A percentile compares a stretch with the other conserved stretches of the same genome.
Conservation (phyloP, 2,113 vertebrate species). For the Catharus minimus region DNA sequence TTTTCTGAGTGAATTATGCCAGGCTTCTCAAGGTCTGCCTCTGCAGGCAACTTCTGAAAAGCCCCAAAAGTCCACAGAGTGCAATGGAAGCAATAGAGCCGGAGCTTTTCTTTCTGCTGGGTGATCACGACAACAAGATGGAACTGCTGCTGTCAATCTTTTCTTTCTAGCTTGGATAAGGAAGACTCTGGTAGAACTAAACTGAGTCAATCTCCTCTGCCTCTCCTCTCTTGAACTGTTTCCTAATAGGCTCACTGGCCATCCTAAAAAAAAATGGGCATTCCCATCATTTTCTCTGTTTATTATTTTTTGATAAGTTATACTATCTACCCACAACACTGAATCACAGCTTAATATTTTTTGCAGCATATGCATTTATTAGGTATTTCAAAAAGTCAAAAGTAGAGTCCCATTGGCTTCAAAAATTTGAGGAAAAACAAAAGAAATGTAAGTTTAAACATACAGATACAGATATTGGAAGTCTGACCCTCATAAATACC, state of each 20-base stretch:
- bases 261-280: background rate
- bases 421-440: background rate
- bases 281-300: background rate
- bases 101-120: background rate
- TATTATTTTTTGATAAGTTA: background rate
- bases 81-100: accelerated
- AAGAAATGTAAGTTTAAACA: background rate
- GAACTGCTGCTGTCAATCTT: background rate
- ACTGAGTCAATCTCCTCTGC: background rate
- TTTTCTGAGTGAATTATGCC: background rate
- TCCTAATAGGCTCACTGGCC: background rate
- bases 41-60: background rate
- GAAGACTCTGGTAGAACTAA: background rate
- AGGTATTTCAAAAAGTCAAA: background rate
- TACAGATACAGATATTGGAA: background rate
- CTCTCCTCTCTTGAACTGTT: background rate
- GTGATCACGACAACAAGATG: background rate
- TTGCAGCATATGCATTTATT: background rate
- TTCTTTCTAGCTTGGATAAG: background rate
- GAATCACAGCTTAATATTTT: background rate
- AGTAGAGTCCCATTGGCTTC: background rate
- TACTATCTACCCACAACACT: background rate
- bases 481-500: background rate
- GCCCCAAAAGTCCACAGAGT: background rate
- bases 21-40: background rate